phyloP scores from a whole-genome alignment of 23 tunicate genomes.

The Styela clava region DNA sequence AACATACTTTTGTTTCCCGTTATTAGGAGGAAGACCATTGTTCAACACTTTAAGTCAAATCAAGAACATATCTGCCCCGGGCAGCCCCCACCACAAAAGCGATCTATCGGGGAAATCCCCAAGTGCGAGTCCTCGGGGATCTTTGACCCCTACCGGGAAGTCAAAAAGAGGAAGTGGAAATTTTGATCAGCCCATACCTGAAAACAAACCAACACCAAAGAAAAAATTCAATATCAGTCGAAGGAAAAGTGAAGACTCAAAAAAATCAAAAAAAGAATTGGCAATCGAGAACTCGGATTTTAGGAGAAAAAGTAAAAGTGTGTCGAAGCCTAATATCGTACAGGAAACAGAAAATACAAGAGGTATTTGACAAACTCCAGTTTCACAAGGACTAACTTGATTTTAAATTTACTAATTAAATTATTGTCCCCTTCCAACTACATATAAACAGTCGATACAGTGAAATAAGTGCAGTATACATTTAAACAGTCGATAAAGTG shows the following conservation, averaged over 20 bases:
- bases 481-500: too few relatives aligned
- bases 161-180: neutral
- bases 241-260: conserved; percentile 21
- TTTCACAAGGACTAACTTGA: neutral
- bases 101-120: neutral
- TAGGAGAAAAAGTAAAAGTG: conserved; percentile 2
- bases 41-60: conserved; percentile 51
- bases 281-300: neutral
- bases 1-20: too few relatives aligned
- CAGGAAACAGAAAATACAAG: neutral
- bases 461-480: too few relatives aligned
- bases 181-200: neutral
- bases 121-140: neutral
- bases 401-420: too few relatives aligned
- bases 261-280: conserved; percentile 2
- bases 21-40: conserved; percentile 66
- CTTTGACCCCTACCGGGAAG: conserved; percentile 3
- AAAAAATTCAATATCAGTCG: conserved; percentile 11
- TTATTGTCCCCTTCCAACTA: too few relatives aligned
- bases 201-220: conserved; percentile 19
- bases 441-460: too few relatives aligned
- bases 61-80: conserved; percentile 39
- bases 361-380: neutral
- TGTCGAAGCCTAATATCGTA: neutral
- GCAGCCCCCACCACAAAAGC: conserved; percentile 2